Conservation (phyloP, 2,797 vertebrate species). For the Rallus crepitans region DNA sequence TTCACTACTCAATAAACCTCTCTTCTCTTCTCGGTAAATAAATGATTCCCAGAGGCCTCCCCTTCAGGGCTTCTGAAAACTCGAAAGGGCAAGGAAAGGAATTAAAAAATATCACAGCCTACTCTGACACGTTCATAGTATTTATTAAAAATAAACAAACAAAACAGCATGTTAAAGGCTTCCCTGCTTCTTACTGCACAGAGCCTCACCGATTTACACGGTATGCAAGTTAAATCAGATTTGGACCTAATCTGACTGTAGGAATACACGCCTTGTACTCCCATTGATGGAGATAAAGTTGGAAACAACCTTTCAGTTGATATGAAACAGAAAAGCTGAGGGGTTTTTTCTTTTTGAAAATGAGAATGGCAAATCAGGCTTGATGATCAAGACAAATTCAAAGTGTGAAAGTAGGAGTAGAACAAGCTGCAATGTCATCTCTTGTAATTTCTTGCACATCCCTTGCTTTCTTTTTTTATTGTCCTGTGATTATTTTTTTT, state of each 20-base stretch:
- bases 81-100: slow-evolving; percentile 31
- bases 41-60: slow-evolving; percentile 46
- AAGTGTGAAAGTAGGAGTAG: neutral
- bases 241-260: neutral
- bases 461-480: neutral
- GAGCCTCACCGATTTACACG: neutral
- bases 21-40: slow-evolving; percentile 58
- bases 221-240: neutral
- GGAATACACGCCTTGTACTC: neutral
- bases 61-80: neutral
- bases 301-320: neutral
- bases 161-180: neutral
- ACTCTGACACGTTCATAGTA: neutral
- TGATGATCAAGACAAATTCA: neutral
- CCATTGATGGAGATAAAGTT: neutral
- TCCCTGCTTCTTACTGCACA: neutral
- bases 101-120: slow-evolving; percentile 8
- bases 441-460: neutral
- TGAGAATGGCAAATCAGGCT: neutral
- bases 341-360: neutral
- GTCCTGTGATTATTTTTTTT: neutral
- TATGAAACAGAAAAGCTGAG: neutral
- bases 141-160: slow-evolving; percentile 17
- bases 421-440: neutral
- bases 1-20: slow-evolving; percentile 59